Evolutionary conservation across 2,888 invertebrate genomes (phyloP), one percentile per base, ranked within the genome.

Genomic region (Ypsolopha scabrella): DNA sequence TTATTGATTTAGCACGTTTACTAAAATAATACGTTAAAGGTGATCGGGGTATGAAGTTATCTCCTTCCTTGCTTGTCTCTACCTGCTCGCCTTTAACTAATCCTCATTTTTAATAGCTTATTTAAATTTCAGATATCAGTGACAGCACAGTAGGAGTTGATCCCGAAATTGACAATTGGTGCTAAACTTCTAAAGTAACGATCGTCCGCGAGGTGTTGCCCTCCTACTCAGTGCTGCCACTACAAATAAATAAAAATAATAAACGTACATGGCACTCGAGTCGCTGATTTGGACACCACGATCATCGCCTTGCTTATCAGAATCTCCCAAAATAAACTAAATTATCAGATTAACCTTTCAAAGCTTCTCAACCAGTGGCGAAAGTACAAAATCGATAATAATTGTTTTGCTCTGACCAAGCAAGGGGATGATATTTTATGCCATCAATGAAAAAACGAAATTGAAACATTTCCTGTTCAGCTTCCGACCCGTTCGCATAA

Each of bases 271-370:
- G 83, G 82, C 77, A 80, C 70, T 69, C 80, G 76, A 68, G 83
- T 74, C 86, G 85, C 76, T 83, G 85, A 82, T 85, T 82, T 86
- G 85, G 65, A 72, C 81, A 80, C 82, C 85, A 85, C 85, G 70
- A 57, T 70, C 81, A 78, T 78, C 76, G 61, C 76, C 74, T 76
- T 80, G 79, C 80, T 82, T 74, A 64, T 68, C 77, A 74, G 72
- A 70, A 52, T 9, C 43, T 52, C 59, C 50, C 2, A 13, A 37
- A 37, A 48, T 37, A 13, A 48, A 38, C 57, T 54, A 24, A 48
- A 41, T 39, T 50, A 52, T 7, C 14, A 43, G 33, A 39, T 38
- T 9, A 7, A 56, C 54, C 57, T 62, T 61, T 60, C 54, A 60
- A 46, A 54, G 50, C 52, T 56, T 53, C 48, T 36, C 53, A 56